Evolutionary conservation across 2,113 vertebrate species (phyloP).

Genomic region (Arvicanthis niloticus): DNA sequence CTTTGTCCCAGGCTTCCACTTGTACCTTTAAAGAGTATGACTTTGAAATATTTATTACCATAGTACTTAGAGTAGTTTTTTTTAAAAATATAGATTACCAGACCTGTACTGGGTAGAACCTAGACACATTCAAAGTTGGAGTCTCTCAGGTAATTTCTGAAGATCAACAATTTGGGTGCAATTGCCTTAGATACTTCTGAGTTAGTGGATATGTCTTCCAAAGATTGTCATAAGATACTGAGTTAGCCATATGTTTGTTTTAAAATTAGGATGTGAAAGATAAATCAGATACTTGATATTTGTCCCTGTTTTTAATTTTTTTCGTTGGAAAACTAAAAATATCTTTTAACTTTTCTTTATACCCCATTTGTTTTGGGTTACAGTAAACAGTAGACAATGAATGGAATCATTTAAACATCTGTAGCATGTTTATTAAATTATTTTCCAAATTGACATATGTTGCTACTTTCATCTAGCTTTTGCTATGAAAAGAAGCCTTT

Average conservation of each 20-base stretch:
- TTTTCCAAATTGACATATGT: neutral
- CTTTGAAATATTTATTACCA: neutral
- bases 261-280: conserved; percentile 25
- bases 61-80: conserved; percentile 11
- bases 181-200: neutral
- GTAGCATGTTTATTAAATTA: neutral
- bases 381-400: conserved; percentile 4
- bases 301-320: neutral
- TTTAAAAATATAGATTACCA: neutral
- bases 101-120: neutral
- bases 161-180: neutral
- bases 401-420: conserved; percentile 1
- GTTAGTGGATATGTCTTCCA: neutral
- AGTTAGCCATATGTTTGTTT: neutral
- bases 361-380: neutral
- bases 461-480: neutral
- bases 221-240: neutral
- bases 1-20: neutral
- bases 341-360: conserved; percentile 4
- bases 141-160: neutral
- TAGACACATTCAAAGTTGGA: conserved; percentile 6
- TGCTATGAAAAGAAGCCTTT: conserved; percentile 16
- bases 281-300: neutral
- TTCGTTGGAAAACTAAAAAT: conserved; percentile 12
- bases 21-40: neutral